Evolutionary conservation across 2,888 invertebrate species (phyloP).

Genomic region (Lomographa bimaculata): DNA sequence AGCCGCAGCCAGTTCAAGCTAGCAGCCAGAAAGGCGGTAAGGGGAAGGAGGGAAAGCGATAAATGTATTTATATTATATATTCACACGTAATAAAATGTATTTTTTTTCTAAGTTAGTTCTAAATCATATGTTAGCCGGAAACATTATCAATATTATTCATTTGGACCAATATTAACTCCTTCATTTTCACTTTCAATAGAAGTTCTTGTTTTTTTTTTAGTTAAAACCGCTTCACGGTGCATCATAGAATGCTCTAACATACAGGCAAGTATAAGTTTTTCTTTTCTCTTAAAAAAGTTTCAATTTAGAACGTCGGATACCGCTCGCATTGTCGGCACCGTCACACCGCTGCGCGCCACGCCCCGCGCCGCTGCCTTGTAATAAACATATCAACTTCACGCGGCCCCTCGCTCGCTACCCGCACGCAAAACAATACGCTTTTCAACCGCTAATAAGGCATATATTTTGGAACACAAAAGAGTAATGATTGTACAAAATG

Average conservation of each 20-base stretch:
- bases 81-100: too few relatives aligned
- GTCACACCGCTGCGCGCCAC: constrained; percentile 7
- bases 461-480: constrained; percentile 44
- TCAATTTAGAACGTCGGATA: constrained; percentile 21
- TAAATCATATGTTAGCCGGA: too few relatives aligned
- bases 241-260: background rate
- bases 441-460: constrained; percentile 60
- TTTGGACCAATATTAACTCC: too few relatives aligned
- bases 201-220: too few relatives aligned
- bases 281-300: too few relatives aligned
- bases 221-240: too few relatives aligned
- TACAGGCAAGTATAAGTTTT: too few relatives aligned
- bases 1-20: constrained; percentile 64
- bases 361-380: constrained; percentile 42
- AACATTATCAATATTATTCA: too few relatives aligned
- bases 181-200: too few relatives aligned
- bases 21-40: constrained; percentile 62
- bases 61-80: too few relatives aligned
- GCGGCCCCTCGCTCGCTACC: constrained; percentile 35
- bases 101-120: too few relatives aligned
- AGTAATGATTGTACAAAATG: constrained; percentile 34
- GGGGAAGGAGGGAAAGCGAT: constrained; percentile 78
- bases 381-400: constrained; percentile 64
- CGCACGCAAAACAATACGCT: constrained; percentile 52
- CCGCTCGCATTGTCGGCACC: constrained; percentile 19